Base-by-base conservation (phyloP, 92 coral and sea anemone genomes). In the Desmophyllum pertusum region DNA sequence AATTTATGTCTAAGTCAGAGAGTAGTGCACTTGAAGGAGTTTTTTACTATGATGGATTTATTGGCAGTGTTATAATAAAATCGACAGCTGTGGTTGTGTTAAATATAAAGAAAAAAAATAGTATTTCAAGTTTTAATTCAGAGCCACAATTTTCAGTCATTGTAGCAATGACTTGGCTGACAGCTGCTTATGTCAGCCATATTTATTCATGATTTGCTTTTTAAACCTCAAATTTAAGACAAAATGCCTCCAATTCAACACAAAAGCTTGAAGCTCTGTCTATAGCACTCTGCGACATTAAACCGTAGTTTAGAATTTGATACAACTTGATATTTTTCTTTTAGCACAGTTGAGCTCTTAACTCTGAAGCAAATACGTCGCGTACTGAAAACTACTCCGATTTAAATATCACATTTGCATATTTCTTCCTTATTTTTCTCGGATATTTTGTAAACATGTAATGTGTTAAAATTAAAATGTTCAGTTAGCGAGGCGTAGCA, bases 401-500 rank as follows among this genome's bases (percentile, higher is more conserved):
- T 59, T 57, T 55, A 55, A 5, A 29, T 23, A 25, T 59, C 15
- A 1, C 25, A 59, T 27, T 59, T 33, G 73, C 5, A 35, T 36
- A 35, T 37, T 67, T 4, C n/a, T n/a, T n/a, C n/a, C 25, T 18
- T 37, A 2, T 6, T 19, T 6, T 33, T 67, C 6, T 6, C 13
- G 36, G n/a, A 23, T 2, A 66, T 36, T 66, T 43, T 67, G 43
- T 18, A 35, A 67, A 36, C 45, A 33, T 36, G 21, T 35, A 19
- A 13, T 50, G 55, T 50, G 55, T 13, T 13, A 15, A 50, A 50
- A 50, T 15, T 37, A 25, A 8, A 17, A 59, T 13, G 37, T 78
- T 80, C 63, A 80, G 52, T 80, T 80, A 31, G 33, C 40, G 10
- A 76, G 45, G 38, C 42, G 81, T 10, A 83, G 6, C 42, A 57